Evolutionary conservation across 1,140 invertebrate genomes (phyloP), one percentile per base, ranked within the genome.

Genomic region (Brachystomella parvula): DNA sequence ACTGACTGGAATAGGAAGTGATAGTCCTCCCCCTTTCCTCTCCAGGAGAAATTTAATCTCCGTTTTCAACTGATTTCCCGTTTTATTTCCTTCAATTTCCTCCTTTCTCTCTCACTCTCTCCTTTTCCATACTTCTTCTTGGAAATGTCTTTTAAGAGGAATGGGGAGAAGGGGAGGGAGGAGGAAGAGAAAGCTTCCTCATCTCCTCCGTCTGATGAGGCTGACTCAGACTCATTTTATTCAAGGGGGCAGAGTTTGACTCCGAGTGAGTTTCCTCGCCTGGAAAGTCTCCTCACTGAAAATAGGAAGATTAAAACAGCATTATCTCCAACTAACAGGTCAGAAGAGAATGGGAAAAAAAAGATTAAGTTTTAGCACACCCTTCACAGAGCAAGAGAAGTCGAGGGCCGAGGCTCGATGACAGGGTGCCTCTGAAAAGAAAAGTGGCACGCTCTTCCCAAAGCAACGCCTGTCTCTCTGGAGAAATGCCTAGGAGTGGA

Each of bases 41-140:
- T 53, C 15, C 12, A 15, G 9, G 21, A 24, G 24, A 53, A 53
- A 53, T 53, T 53, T 53, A 53, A 53, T 53, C 49, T 53, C 49
- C 49, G 49, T 53, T 53, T 53, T 53, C 49, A 17, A 9, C 49
- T 53, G 49, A 53, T 53, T 53, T 53, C 49, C 49, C 49, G 49
- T 53, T 53, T 53, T 53, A 53, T 53, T 53, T 53, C 49, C 49
- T 53, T 53, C 49, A 53, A 53, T 53, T 53, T 53, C 49, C 49
- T 53, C 49, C 24, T 19, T 39, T 39, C 35, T 39, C 19, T 19
- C 35, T 39, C 6, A 39, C 6, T 39, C 35, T 44, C 39, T 44
- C 9, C 39, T 12, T n/a, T 44, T 44, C n/a, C 39, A n/a, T n/a
- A n/a, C n/a, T n/a, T n/a, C n/a, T n/a, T n/a, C n/a, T n/a, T n/a